Base-by-base conservation (phyloP, 2,888 invertebrate genomes). In the Tetanocera ferruginea region DNA sequence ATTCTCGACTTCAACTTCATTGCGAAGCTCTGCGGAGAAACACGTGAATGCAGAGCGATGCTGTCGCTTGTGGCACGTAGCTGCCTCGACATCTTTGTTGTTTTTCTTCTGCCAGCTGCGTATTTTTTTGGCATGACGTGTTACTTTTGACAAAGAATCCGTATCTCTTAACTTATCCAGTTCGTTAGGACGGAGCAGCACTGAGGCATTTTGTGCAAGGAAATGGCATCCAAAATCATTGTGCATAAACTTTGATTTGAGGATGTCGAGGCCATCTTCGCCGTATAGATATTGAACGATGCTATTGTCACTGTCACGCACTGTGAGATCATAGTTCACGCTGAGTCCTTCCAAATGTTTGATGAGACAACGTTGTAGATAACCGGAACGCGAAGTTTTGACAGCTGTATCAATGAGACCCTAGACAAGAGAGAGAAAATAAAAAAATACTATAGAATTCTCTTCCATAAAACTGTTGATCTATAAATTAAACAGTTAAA, bases 341-440 rank as follows among this genome's bases (percentile, higher is more conserved):
- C 92, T 93, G n/a, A 99, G 89, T 5, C 98, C 98, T 91, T 99
- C 99, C 80, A 99, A 91, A 91, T 99, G 98, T 90, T 99, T 99
- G 78, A 99, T 96, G 9, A 99, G 91, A 90, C 99, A 99, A 81
- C 98, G 92, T 90, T 99, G 98, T 76, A 99, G 91, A 89, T 99
- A 99, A 83, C 99, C 99, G 84, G 98, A 98, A 80, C 98, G 93
- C 91, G 98, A 98, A 0, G 99, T 99, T 91, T 99, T 99, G 0
- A 99, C 99, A 81, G 99, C 99, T 4, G 99, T 99, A 93, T 99
- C 99, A 85, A 99, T 97, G 76, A 99, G 93, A 92, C 99, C 97
- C 94, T 94, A 84, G 77, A 86, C 82, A 79, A 17, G 17, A n/a
- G 1, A 43, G 43, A 43, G 11, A 11, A 31, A 31, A 8, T 49